phyloP scores from a whole-genome alignment of 2,113 vertebrate genomes.

The Brachirus orientalis region DNA sequence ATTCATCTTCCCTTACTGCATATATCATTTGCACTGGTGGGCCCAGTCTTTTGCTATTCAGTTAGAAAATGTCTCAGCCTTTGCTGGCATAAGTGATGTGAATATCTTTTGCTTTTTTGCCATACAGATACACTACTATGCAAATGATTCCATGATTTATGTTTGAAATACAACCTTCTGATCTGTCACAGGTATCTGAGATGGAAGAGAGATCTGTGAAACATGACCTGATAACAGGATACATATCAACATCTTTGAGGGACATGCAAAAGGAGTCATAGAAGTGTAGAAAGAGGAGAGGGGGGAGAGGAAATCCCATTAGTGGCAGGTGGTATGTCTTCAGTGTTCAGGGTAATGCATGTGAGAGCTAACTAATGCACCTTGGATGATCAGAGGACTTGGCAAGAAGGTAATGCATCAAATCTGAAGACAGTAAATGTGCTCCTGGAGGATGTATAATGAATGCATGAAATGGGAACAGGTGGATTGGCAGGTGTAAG shows the following conservation, averaged over 20 bases:
- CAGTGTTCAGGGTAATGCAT: background rate
- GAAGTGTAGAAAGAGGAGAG: background rate
- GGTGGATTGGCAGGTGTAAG: conserved; percentile 31
- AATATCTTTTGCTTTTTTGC: background rate
- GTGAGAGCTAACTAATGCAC: background rate
- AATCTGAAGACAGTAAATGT: conserved; percentile 23
- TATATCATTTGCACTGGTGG: background rate
- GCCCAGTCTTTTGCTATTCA: background rate
- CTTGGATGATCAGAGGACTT: conserved; percentile 14
- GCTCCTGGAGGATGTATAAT: conserved; percentile 5
- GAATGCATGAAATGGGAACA: conserved; percentile 17
- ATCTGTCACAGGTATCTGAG: background rate
- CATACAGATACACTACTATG: background rate
- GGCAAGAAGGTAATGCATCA: conserved; percentile 3
- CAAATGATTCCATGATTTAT: conserved; percentile 4
- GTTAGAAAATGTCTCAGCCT: background rate
- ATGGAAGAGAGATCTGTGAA: background rate
- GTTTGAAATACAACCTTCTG: background rate
- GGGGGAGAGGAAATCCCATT: too few relatives aligned
- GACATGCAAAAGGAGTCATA: background rate
- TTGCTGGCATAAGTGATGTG: too few relatives aligned
- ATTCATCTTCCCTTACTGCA: too few relatives aligned
- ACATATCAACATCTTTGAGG: conserved; percentile 2
- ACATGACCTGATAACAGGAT: background rate
- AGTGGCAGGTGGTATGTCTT: background rate